phyloP scores from a whole-genome alignment of 1,140 invertebrate species.

The Zaprionus gabonicus region DNA sequence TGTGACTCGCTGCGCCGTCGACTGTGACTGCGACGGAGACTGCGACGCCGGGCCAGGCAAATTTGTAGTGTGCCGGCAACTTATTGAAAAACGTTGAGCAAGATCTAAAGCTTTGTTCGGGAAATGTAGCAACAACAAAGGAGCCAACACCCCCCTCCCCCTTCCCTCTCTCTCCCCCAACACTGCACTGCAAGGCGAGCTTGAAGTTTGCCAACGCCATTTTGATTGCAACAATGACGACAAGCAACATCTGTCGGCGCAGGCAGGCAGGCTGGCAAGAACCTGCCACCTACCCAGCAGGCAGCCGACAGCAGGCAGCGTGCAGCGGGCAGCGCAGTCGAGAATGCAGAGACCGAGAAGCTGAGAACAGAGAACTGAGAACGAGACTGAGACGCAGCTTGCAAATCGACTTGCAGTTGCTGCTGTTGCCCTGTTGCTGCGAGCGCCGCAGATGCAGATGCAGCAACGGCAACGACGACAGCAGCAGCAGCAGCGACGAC shows the following conservation, averaged over 20 bases:
- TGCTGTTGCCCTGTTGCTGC: constrained; percentile 69
- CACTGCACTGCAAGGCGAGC: background rate
- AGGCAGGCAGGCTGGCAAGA: constrained; percentile 26
- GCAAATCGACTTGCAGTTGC: constrained; percentile 64
- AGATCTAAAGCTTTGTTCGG: constrained; percentile 36
- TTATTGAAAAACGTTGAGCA: constrained; percentile 48
- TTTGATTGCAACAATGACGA: constrained; percentile 54
- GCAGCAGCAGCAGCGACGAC: constrained; percentile 20
- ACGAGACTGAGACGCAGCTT: constrained; percentile 24
- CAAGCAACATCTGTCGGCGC: constrained; percentile 41
- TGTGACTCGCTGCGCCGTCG: constrained; percentile 1
- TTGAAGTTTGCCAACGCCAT: constrained; percentile 50
- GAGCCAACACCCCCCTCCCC: background rate
- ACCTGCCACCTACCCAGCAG: constrained; percentile 37
- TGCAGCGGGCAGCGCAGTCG: background rate
- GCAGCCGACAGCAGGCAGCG: background rate
- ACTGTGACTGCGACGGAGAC: constrained; percentile 2
- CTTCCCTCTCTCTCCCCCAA: background rate
- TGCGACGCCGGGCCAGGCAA: constrained; percentile 28
- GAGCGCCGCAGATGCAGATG: constrained; percentile 81
- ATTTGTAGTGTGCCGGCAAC: constrained; percentile 38
- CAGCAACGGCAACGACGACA: constrained; percentile 55
- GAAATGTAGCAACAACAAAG: constrained; percentile 1
- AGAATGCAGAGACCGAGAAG: constrained; percentile 16
- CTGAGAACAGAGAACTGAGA: constrained; percentile 5